A percentile compares a stretch with the other conserved stretches of the same genome.
These are phyloP conservation scores for Aptenodytes patagonicus DNA, from an alignment of 2,113 vertebrate genomes.

Conservation along the genomic window DNA sequence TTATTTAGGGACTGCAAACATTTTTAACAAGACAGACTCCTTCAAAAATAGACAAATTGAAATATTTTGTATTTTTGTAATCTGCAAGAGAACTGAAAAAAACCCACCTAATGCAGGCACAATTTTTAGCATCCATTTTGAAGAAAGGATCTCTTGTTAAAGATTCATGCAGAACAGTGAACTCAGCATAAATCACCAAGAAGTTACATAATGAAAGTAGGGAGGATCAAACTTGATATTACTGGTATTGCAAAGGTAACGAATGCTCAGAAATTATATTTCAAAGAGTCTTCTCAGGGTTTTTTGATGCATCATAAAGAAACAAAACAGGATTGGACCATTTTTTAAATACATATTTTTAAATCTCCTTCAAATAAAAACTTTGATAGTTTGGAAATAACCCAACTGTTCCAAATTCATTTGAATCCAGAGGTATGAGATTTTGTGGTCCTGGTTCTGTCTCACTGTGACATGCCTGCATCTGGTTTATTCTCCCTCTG, in stretches of 20 bases:
- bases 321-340: background rate
- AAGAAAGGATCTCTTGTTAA: background rate
- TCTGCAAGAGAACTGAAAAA: background rate
- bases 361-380: background rate
- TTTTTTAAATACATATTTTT: background rate
- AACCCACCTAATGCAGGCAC: rapidly evolving
- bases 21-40: background rate
- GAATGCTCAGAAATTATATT: background rate
- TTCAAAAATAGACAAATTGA: background rate
- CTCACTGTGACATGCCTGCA: background rate
- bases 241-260: background rate
- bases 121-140: background rate
- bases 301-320: background rate
- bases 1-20: background rate
- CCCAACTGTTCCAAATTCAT: background rate
- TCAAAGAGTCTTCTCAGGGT: background rate
- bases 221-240: background rate
- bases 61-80: background rate
- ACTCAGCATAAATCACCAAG: background rate
- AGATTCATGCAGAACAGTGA: background rate
- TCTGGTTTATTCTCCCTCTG: background rate
- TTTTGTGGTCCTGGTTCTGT: background rate
- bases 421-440: background rate
- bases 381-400: background rate
- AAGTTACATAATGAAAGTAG: background rate